Base-by-base conservation (phyloP, 2,113 vertebrate genomes). In the Sardina pilchardus region DNA sequence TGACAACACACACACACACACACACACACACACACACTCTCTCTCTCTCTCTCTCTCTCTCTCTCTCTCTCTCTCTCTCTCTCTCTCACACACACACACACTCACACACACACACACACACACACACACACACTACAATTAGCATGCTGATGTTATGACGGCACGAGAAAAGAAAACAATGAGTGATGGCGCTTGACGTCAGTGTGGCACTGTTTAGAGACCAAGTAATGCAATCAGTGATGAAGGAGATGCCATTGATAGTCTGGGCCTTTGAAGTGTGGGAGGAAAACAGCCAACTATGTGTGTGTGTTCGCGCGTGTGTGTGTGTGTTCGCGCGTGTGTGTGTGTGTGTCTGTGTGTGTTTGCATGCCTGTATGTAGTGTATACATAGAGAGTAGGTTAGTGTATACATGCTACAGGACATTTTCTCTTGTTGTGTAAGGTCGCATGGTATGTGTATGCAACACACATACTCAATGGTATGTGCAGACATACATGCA, bases 1-100 rank as follows among this genome's bases (percentile, higher is more conserved):
- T 63, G 24, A 63, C 56, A 21, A 21, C 59, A n/a, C 59, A 67
- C 59, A 67, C 59, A 67, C 63, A 71, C 63, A 30, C 63, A 71
- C 63, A 71, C 59, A 71, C 59, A 63, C 59, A 63, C 59, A 63
- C 59, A 63, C 59, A 63, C 59, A 63, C 59, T 26, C n/a, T n/a
- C n/a, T n/a, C n/a, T n/a, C n/a, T n/a, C n/a, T n/a, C n/a, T n/a
- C n/a, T n/a, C n/a, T n/a, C n/a, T n/a, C n/a, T n/a, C n/a, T n/a
- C n/a, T n/a, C n/a, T n/a, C n/a, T n/a, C n/a, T n/a, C n/a, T n/a
- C n/a, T n/a, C n/a, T n/a, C n/a, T n/a, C n/a, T n/a, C n/a, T n/a
- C n/a, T n/a, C n/a, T n/a, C 59, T 26, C 59, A n/a, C 21, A 63
- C 59, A 63, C 24, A 63, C 59, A 63, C 53, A 56, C 59, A n/a